A percentile compares a stretch with the other conserved stretches of the same genome.
Conservation (phyloP, 2,113 vertebrate species). For the Lamprotornis superbus region DNA sequence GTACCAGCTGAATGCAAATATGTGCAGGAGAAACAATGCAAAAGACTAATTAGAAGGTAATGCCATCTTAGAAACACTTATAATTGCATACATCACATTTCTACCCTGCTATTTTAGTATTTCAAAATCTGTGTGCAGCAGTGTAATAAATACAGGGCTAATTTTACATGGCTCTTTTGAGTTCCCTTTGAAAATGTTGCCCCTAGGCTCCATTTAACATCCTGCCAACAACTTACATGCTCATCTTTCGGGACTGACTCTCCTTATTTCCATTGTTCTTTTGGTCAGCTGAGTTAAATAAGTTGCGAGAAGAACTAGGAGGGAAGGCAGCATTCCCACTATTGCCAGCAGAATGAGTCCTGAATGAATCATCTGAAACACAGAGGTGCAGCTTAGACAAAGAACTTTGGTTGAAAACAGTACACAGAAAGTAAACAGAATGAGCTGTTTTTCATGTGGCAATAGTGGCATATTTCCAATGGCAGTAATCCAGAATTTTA, state of each 20-base stretch:
- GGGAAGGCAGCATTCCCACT: slow-evolving; percentile 70
- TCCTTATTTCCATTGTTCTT: slow-evolving; percentile 83
- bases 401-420: background rate
- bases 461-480: background rate
- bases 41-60: slow-evolving; percentile 13
- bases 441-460: background rate
- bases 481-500: background rate
- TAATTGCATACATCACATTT: background rate
- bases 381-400: background rate
- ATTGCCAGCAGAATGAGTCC: slow-evolving; percentile 72
- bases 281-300: slow-evolving; percentile 76
- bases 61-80: background rate
- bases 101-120: background rate
- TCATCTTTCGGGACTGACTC: slow-evolving; percentile 82
- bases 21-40: background rate
- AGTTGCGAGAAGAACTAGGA: slow-evolving; percentile 73
- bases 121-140: background rate
- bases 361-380: slow-evolving; percentile 83
- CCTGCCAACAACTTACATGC: slow-evolving; percentile 77
- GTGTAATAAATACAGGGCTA: background rate
- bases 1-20: background rate
- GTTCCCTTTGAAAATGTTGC: background rate
- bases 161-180: background rate
- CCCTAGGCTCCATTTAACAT: background rate
- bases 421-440: background rate